Percentiles rank a stretch among this genome's conserved stretches.
Conservation (phyloP, 2,888 invertebrate species). For the Trachelus tabidus region DNA sequence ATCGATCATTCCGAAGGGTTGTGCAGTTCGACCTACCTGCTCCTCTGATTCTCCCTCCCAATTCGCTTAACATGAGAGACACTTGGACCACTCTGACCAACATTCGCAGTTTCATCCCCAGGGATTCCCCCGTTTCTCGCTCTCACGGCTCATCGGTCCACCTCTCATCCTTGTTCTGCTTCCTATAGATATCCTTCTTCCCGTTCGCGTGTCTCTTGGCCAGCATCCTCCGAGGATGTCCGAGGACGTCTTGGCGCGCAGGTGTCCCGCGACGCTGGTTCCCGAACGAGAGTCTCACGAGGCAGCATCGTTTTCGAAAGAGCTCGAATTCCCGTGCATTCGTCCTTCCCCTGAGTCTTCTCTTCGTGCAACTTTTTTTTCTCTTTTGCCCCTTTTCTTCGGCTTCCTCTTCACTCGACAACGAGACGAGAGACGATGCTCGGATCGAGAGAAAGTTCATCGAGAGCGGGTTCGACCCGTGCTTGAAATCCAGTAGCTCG, state of each 20-base stretch:
- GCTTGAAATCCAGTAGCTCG: conserved; percentile 29
- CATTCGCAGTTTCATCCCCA: conserved; percentile 4
- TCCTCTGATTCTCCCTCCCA: conserved; percentile 9
- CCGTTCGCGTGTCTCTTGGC: conserved; percentile 3
- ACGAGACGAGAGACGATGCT: conserved; percentile 18
- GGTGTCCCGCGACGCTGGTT: conserved; percentile 48
- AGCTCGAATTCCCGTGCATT: conserved; percentile 6
- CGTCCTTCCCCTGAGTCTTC: conserved; percentile 8
- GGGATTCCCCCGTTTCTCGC: neutral
- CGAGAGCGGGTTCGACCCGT: conserved; percentile 30
- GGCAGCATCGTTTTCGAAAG: conserved; percentile 1
- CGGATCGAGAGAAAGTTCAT: conserved; percentile 28
- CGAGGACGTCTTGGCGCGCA: conserved; percentile 38
- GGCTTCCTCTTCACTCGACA: neutral
- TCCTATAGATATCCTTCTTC: conserved; percentile 11
- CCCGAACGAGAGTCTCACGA: conserved; percentile 44
- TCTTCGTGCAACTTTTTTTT: neutral
- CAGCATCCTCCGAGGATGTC: conserved; percentile 23
- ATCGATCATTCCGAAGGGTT: conserved; percentile 1
- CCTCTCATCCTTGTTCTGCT: conserved; percentile 18
- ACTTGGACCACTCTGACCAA: neutral
- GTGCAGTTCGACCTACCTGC: conserved; percentile 17
- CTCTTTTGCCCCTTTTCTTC: conserved; percentile 1
- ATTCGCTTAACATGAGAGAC: neutral
- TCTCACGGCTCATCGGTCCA: conserved; percentile 11